phyloP scores from a whole-genome alignment of 2,113 vertebrate genomes.

The Bettongia penicillata region DNA sequence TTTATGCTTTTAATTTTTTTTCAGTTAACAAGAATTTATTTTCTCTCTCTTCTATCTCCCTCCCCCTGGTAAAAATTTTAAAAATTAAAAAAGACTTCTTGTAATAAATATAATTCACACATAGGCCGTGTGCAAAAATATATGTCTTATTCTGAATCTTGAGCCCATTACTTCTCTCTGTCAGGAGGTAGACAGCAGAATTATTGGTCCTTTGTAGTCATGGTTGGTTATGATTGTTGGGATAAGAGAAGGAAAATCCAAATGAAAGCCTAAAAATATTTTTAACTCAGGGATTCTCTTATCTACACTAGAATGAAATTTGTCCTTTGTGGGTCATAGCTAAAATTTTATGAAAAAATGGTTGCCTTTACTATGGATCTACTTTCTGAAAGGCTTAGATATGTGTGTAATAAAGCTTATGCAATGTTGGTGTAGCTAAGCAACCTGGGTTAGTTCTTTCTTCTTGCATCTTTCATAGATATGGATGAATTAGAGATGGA shows the following conservation, averaged over 20 bases:
- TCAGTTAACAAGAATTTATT: neutral
- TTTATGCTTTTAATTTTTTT: neutral
- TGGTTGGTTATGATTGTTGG: neutral
- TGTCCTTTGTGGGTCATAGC: neutral
- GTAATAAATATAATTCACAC: neutral
- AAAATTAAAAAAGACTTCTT: neutral
- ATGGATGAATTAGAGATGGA: neutral
- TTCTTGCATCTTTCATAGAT: neutral
- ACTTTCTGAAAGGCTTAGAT: neutral
- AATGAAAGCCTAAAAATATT: neutral
- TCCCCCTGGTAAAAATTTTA: neutral
- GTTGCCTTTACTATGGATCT: neutral
- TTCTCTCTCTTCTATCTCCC: neutral
- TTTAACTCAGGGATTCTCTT: neutral
- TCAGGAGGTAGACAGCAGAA: neutral
- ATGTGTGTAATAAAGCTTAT: neutral
- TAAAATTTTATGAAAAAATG: neutral
- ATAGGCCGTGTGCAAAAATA: neutral
- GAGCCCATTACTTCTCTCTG: neutral
- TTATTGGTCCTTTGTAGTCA: too few species aligned
- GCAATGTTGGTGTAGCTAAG: neutral
- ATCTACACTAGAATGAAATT: neutral
- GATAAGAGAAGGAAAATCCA: neutral
- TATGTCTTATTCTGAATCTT: neutral
- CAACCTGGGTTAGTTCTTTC: neutral